Evolutionary conservation across 1,140 invertebrate species (phyloP).

Genomic region (Calliphora vicina): DNA sequence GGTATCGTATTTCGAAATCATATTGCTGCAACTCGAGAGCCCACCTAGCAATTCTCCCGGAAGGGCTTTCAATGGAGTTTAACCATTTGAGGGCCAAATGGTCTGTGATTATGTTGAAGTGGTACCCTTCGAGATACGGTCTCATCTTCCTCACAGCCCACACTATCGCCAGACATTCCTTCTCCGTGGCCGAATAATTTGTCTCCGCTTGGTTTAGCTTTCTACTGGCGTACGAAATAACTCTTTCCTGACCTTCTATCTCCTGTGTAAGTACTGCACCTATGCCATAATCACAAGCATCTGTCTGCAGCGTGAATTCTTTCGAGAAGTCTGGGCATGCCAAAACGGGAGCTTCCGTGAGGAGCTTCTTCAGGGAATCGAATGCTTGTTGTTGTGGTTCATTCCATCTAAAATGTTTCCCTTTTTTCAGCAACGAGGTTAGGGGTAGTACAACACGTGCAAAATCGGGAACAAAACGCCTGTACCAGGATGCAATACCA

Average conservation of each 20-base stretch:
- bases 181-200: conserved; percentile 62
- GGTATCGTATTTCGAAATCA: background rate
- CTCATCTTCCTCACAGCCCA: conserved; percentile 64
- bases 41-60: conserved; percentile 42
- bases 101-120: conserved; percentile 2
- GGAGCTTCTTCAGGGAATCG: too few species aligned
- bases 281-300: conserved; percentile 48
- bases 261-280: background rate
- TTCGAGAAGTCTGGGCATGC: conserved; percentile 40
- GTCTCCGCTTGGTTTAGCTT: too few species aligned
- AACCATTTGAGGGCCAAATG: conserved; percentile 53
- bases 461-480: conserved; percentile 38
- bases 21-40: conserved; percentile 29
- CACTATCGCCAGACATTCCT: conserved; percentile 67
- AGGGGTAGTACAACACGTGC: conserved; percentile 31
- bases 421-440: background rate
- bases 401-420: too few species aligned
- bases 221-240: too few species aligned
- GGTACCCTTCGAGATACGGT: conserved; percentile 58
- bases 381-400: too few species aligned
- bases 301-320: conserved; percentile 40
- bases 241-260: too few species aligned
- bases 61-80: conserved; percentile 50
- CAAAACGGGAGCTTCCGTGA: too few species aligned
- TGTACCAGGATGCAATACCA: conserved; percentile 37